Base-by-base conservation (phyloP, 2,113 vertebrate species). In the Microtus montanus region DNA sequence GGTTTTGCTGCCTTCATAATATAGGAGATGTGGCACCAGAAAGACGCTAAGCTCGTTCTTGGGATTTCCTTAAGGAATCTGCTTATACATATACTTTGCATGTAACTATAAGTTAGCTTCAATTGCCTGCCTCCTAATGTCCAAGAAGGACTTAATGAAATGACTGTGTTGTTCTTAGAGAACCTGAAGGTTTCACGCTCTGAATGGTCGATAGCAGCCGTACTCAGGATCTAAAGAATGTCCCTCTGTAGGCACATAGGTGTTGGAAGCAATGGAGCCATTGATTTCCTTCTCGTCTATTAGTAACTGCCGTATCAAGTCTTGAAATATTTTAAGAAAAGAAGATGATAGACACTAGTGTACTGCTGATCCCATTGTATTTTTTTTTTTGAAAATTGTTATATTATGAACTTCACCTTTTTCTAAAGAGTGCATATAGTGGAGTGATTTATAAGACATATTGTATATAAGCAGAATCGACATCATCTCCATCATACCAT, bases 161-260 rank as follows among this genome's bases (percentile, higher is more conserved):
- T 87, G n/a, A 52, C 58, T 87, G 87, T 38, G 73, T 22, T 3
- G 20, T 87, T 86, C 71, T 90, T 28, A 26, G 6, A 44, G 20
- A 4, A 24, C 11, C 52, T 49, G 47, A 30, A 49, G 7, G 41
- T 89, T 15, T 83, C 63, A 54, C 35, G n/a, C 13, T 79, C 4
- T 79, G n/a, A 35, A 13, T n/a, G 26, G 74, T 86, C 15, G 30
- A n/a, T 74, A 73, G 19, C 38, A 89, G 71, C 68, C 33, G 5
- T 73, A 90, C n/a, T 89, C 64, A 73, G 47, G 30, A 87, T 80
- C 54, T 95, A 44, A 94, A 90, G 74, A 75, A 58, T 44, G 38
- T 64, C 79, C 17, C 63, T 89, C 24, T 78, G 10, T 70, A 83
- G 73, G 71, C 26, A 61, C 6, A 4, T n/a, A 14, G 74, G 70